These are phyloP conservation scores for Cotesia vestalis DNA, from an alignment of 1,140 invertebrate genomes.

Conservation along the genomic window DNA sequence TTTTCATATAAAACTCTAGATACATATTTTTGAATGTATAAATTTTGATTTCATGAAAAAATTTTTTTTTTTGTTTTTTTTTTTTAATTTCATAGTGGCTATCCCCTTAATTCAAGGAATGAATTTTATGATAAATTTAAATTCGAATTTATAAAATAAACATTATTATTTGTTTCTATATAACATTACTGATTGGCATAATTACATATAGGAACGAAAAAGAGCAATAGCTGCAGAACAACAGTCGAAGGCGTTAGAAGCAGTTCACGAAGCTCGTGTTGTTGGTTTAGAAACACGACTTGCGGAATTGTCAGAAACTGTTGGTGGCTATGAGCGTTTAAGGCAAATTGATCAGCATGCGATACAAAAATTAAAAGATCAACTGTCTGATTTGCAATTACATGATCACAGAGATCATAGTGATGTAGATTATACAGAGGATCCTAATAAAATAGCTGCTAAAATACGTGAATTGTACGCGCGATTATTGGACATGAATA, in stretches of 20 bases:
- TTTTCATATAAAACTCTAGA: too few relatives aligned
- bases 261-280: slow-evolving; percentile 79
- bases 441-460: slow-evolving; percentile 51
- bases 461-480: slow-evolving; percentile 56
- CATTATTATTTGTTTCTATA: too few relatives aligned
- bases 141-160: too few relatives aligned
- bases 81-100: too few relatives aligned
- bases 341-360: slow-evolving; percentile 78
- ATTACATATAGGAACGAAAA: slow-evolving; percentile 69
- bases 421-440: slow-evolving; percentile 40
- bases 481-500: slow-evolving; percentile 55
- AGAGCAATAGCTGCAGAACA: slow-evolving; percentile 75
- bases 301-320: slow-evolving; percentile 80
- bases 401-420: slow-evolving; percentile 55
- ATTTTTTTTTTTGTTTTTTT: too few relatives aligned
- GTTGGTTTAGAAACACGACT: slow-evolving; percentile 79
- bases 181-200: too few relatives aligned
- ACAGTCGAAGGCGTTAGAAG: slow-evolving; percentile 72
- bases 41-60: too few relatives aligned
- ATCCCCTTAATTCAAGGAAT: too few relatives aligned
- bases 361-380: slow-evolving; percentile 78
- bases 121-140: too few relatives aligned
- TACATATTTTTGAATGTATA: too few relatives aligned
- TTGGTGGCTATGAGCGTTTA: slow-evolving; percentile 81
- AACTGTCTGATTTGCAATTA: slow-evolving; percentile 55